Conservation (phyloP, 2,888 invertebrate genomes). For the Drosophila quinaria region DNA sequence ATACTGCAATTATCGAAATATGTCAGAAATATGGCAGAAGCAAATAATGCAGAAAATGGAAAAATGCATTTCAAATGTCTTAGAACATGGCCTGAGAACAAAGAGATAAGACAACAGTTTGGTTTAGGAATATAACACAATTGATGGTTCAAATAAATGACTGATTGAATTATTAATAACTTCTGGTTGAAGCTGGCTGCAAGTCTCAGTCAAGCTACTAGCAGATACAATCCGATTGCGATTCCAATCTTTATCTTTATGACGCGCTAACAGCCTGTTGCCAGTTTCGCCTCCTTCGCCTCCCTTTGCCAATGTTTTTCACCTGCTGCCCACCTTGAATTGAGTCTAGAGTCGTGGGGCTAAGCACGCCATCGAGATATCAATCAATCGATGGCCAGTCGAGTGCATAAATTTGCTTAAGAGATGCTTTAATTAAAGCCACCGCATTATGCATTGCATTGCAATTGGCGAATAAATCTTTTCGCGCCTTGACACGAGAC, state of each 20-base stretch:
- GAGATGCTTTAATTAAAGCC: slow-evolving; percentile 62
- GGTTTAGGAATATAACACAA: background rate
- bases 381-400: slow-evolving; percentile 53
- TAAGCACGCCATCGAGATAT: slow-evolving; percentile 34
- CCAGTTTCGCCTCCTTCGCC: background rate
- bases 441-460: slow-evolving; percentile 54
- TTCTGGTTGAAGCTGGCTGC: background rate
- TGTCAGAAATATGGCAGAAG: background rate
- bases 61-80: background rate
- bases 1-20: too few species aligned
- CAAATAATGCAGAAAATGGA: background rate
- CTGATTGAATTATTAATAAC: background rate
- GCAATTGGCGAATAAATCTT: slow-evolving; percentile 68
- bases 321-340: slow-evolving; percentile 42
- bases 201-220: background rate
- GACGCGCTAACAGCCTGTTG: slow-evolving; percentile 44
- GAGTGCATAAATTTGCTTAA: slow-evolving; percentile 29
- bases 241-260: slow-evolving; percentile 58
- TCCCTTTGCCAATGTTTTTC: background rate
- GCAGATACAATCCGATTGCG: background rate
- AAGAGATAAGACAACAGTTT: background rate
- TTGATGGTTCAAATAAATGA: background rate
- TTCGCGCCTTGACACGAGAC: slow-evolving; percentile 59
- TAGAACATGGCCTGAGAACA: background rate
- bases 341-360: slow-evolving; percentile 5